Conservation (phyloP, 2,797 vertebrate genomes). For the Delichon dasypus region DNA sequence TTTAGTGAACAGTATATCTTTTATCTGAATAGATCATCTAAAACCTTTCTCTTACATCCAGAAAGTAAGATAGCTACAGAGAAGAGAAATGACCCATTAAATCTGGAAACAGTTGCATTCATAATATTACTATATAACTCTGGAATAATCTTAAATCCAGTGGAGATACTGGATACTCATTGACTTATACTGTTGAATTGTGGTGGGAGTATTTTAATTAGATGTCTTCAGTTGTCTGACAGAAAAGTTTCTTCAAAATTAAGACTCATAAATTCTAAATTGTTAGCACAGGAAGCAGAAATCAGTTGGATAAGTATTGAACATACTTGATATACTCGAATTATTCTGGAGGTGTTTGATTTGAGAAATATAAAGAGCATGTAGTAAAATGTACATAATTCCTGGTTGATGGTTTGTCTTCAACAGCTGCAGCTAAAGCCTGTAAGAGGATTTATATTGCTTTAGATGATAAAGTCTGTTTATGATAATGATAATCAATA, state of each 20-base stretch:
- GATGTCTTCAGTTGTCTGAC: not conserved
- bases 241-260: not conserved
- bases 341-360: not conserved
- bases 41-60: not conserved
- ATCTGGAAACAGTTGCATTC: not conserved
- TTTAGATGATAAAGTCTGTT: not conserved
- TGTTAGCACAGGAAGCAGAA: not conserved
- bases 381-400: not conserved
- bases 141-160: not conserved
- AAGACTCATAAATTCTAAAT: not conserved
- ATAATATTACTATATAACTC: not conserved
- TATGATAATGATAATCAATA: not conserved
- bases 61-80: not conserved
- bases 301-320: not conserved
- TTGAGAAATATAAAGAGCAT: not conserved
- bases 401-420: not conserved
- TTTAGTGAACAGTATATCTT: not conserved
- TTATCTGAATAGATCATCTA: not conserved
- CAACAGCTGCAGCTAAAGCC: not conserved
- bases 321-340: not conserved
- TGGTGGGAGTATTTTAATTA: not conserved
- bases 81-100: not conserved
- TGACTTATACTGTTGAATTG: not conserved
- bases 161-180: not conserved
- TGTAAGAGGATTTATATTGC: not conserved